Base-by-base conservation (phyloP, 2,113 vertebrate species). In the Cisticola juncidis region DNA sequence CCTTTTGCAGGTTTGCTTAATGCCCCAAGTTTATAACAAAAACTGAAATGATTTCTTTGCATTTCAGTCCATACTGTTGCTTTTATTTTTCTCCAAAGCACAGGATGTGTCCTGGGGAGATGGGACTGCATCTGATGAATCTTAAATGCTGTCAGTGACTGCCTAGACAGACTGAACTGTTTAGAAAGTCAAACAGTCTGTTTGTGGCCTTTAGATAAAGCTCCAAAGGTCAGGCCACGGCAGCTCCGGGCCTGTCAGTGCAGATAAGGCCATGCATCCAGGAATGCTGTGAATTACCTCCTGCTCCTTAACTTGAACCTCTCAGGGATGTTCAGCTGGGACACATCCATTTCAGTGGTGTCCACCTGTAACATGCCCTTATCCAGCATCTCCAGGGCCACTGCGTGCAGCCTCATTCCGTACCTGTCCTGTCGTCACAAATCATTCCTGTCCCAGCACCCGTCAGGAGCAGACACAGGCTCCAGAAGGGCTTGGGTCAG, bases 181-280 rank as follows among this genome's bases (percentile, higher is more conserved):
- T 96, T 96, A 93, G 85, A 97, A 95, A 96, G 90, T 96, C 94
- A 96, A 94, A 90, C 84, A 95, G 90, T 82, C 89, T 89, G 88
- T 92, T 95, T 94, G 95, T 97, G 96, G 90, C 93, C 95, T 97
- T 97, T 92, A 95, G 94, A 96, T 95, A 97, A 96, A 96, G 84
- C 91, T 95, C 71, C 91, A 95, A 95, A 97, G 95, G 96, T 96
- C 95, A 95, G 90, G 93, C 84, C 91, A 47, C 5, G 14, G 82
- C 78, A 9, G 94, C 95, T 92, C 81, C 20, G 14, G 94, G 94
- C 86, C 94, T 96, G 96, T 91, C 66, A 86, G 76, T 90, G 77
- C 89, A 95, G 94, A 96, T 97, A 96, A 97, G 89, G 81, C 93
- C 68, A 56, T 42, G 81, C 93, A 95, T 85, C 84, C 94, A 80